Percentiles rank a stretch among this genome's conserved stretches.
phyloP scores from a whole-genome alignment of 2,888 invertebrate genomes.

The Caenorhabditis plicata region DNA sequence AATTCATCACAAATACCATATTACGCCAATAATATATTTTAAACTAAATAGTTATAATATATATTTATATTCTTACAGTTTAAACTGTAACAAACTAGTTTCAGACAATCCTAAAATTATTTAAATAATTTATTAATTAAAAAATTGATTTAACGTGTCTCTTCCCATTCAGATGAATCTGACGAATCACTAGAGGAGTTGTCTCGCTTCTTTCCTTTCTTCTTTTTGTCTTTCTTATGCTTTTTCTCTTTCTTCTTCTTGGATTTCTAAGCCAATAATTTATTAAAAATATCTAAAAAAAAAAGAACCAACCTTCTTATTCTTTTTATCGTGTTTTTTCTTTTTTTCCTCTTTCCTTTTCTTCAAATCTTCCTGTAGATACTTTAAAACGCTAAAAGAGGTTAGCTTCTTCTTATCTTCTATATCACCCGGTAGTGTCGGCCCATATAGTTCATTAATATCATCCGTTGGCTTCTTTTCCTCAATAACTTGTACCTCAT shows the following conservation, averaged over 20 bases:
- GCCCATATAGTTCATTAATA: constrained; percentile 48
- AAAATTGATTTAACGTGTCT: not conserved
- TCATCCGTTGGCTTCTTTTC: constrained; percentile 9
- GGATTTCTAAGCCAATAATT: no score
- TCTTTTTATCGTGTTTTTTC: constrained; percentile 15
- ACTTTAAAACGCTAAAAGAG: constrained; percentile 28
- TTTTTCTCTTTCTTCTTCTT: constrained; percentile 12
- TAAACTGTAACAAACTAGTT: no score
- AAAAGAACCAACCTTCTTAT: no score
- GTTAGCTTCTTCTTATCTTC: not conserved
- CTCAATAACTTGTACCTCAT: constrained; percentile 20
- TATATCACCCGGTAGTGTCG: constrained; percentile 33
- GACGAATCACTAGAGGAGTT: not conserved
- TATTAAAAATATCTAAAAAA: no score
- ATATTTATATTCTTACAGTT: no score
- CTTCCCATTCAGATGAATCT: constrained; percentile 3
- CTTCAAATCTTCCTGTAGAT: constrained; percentile 38
- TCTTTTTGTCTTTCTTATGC: constrained; percentile 15
- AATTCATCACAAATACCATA: no score
- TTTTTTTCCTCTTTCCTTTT: constrained; percentile 26
- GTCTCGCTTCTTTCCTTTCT: constrained; percentile 3
- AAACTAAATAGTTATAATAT: no score
- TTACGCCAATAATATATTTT: no score
- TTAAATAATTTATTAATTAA: not conserved
- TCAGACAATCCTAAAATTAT: no score